Evolutionary conservation across 2,888 invertebrate species (phyloP), one percentile per base, ranked within the genome.

Genomic region (Lithophane leautieri): DNA sequence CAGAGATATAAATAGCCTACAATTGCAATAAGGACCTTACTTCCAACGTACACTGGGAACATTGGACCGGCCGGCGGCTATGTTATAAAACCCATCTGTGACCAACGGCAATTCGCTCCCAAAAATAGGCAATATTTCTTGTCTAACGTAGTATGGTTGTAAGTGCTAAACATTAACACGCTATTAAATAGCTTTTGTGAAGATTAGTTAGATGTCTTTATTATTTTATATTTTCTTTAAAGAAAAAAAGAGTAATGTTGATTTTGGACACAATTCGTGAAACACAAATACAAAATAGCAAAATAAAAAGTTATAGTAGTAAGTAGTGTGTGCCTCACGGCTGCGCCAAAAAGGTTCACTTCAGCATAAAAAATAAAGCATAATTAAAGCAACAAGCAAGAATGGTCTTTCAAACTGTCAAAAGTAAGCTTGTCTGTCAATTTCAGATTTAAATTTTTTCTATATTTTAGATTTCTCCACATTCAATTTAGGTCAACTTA

Each of bases 31-130:
- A 79, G 78, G 62, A 70, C 68, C 75, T 75, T 70, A 76, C 44
- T 70, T 50, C 58, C 54, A 62, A 65, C 63, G 66, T 56, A 62
- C 25, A 66, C 71, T 52, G 11, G 66, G 66, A 63, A 63, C 52
- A 50, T 69, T 28, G 70, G 76, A 61, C 61, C 34, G 61, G 56
- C 50, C 52, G n/a, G n/a, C n/a, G n/a, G n/a, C n/a, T n/a, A 69
- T 65, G 85, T 66, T 83, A 74, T 87, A 87, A 78, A 86, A 65
- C 62, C 86, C 86, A 86, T 78, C 84, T 86, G 88, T 83, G 86
- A 74, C 86, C 84, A 81, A 56, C 63, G 28, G 78, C 70, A 79
- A 77, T 87, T 86, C 69, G 70, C 70, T 74, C 70, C 66, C 73
- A 88, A 73, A 86, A 88, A 78, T 86, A 85, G 60, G 62, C 62